Evolutionary conservation across 2,113 vertebrate genomes (phyloP).

Genomic region (Pimephales promelas): DNA sequence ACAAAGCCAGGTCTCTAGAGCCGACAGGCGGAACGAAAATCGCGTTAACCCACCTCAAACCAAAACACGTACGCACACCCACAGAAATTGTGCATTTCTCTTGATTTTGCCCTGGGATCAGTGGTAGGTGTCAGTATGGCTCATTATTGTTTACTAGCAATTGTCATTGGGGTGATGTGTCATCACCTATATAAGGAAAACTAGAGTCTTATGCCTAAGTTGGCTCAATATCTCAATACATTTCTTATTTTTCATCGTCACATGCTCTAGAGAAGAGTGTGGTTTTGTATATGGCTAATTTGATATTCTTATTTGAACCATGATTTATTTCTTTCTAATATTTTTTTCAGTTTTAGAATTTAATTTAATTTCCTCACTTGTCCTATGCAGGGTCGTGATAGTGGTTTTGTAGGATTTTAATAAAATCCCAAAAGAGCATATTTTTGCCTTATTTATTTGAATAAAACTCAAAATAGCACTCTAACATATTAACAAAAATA

Average conservation of each 20-base stretch:
- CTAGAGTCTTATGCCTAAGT: slow-evolving; percentile 40
- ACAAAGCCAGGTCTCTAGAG: slow-evolving; percentile 74
- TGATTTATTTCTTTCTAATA: neutral
- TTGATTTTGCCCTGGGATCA: slow-evolving; percentile 66
- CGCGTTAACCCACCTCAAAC: slow-evolving; percentile 75
- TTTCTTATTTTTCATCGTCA: neutral
- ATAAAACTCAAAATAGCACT: too few relatives aligned
- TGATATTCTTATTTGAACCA: neutral
- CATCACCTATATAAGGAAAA: slow-evolving; percentile 67
- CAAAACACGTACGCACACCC: slow-evolving; percentile 63
- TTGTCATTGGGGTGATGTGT: slow-evolving; percentile 67
- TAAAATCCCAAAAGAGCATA: neutral
- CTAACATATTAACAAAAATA: too few relatives aligned
- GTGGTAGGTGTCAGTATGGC: slow-evolving; percentile 70
- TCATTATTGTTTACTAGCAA: slow-evolving; percentile 72
- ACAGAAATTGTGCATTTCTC: slow-evolving; percentile 61
- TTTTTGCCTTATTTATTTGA: too few relatives aligned
- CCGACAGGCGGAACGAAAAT: slow-evolving; percentile 80
- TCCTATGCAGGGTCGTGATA: neutral
- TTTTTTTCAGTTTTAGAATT: neutral
- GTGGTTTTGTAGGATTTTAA: neutral
- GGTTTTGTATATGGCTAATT: neutral
- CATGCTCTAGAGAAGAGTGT: neutral
- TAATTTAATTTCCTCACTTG: neutral
- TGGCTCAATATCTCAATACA: neutral